Evolutionary conservation across 2,113 vertebrate species (phyloP).

Genomic region (Daboia siamensis): DNA sequence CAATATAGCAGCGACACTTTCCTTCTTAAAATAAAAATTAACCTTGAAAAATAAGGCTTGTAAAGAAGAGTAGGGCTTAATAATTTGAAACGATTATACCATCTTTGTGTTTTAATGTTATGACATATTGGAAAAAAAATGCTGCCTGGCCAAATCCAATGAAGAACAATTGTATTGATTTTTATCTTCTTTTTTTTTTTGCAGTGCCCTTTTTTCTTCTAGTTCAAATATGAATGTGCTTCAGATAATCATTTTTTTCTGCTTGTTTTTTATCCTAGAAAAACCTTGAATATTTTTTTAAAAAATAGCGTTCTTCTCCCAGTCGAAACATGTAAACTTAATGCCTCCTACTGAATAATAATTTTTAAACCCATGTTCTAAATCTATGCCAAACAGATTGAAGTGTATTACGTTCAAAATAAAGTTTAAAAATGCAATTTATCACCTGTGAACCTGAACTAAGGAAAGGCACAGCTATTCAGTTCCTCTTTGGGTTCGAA

Average conservation of each 20-base stretch:
- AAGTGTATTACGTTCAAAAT: neutral
- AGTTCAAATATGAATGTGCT: neutral
- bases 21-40: neutral
- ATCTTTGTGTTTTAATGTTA: constrained; percentile 4
- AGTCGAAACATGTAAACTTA: neutral
- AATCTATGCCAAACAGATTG: neutral
- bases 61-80: neutral
- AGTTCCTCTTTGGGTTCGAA: neutral
- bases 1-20: neutral
- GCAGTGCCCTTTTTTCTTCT: neutral
- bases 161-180: neutral
- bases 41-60: neutral
- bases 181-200: neutral
- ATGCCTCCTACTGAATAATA: neutral
- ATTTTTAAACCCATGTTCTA: neutral
- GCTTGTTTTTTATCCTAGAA: neutral
- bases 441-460: neutral
- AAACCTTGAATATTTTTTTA: neutral
- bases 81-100: constrained; percentile 2
- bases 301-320: neutral
- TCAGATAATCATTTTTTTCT: neutral
- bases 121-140: constrained; percentile 5
- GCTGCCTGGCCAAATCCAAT: neutral
- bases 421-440: neutral
- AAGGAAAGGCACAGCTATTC: neutral